phyloP scores from a whole-genome alignment of 2,888 invertebrate genomes.

The Nephrotoma flavescens region DNA sequence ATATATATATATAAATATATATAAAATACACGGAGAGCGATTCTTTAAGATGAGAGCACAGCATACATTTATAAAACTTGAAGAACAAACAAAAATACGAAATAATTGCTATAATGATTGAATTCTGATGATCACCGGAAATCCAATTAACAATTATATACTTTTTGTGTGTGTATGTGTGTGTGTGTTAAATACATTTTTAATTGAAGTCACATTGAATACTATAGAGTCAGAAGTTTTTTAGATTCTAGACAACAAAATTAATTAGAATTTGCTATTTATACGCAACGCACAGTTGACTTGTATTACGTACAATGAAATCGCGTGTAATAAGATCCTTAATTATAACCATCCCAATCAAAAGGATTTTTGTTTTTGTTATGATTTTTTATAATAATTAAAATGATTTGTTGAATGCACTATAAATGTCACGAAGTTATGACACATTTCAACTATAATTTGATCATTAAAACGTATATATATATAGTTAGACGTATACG shows the following conservation, averaged over 20 bases:
- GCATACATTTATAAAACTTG: background rate
- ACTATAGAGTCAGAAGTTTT: background rate
- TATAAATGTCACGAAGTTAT: background rate
- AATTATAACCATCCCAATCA: background rate
- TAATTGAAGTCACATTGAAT: background rate
- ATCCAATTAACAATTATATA: background rate
- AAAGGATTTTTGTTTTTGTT: background rate
- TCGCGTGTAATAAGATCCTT: background rate
- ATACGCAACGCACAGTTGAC: background rate
- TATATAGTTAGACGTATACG: background rate
- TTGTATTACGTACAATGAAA: background rate
- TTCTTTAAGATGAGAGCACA: background rate
- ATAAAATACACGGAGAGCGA: background rate
- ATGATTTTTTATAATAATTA: background rate
- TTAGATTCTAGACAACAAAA: background rate
- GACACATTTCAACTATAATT: background rate
- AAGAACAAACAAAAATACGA: background rate
- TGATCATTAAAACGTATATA: background rate
- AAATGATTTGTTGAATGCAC: background rate
- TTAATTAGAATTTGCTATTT: background rate
- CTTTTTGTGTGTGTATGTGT: background rate
- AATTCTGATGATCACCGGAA: constrained; percentile 1
- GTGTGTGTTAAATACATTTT: background rate
- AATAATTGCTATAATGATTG: background rate
- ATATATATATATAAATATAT: background rate